Evolutionary conservation across 2,113 vertebrate genomes (phyloP), one percentile per base, ranked within the genome.

Genomic region (Istiophorus platypterus): DNA sequence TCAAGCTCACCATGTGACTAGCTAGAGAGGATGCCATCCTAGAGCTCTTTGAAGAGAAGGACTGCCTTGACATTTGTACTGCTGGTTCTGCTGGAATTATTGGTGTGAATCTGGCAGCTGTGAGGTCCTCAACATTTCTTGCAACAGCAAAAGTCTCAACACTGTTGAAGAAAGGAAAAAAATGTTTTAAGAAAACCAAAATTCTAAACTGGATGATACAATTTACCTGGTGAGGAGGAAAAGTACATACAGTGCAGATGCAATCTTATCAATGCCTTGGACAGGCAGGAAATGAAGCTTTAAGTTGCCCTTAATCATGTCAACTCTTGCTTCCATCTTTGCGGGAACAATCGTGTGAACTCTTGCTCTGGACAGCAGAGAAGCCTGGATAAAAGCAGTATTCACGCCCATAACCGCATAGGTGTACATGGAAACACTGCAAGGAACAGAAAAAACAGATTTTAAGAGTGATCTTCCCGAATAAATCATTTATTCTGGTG

Each of bases 331-430:
- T 18, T 91, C 88, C 20, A 97, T 72, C 80, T 95, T 95, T 52
- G 91, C 24, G 42, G 97, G 96, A 5, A 90, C 0, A 76, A 58
- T 76, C 77, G 87, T 47, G 45, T 93, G 73, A 31, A 94, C 69
- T 80, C 91, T 95, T 83, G 87, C 91, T 85, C 86, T 95, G 70
- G 94, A 86, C 87, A 96, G 80, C 82, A 97, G 63, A 51, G 84
- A 81, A 29, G 96, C 94, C 81, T 97, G 96, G 72, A 97, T 88
- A 2, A 95, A 82, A 37, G 89, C 94, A 7, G 95, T 97, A 73
- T 96, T 97, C 72, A 97, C 85, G 54, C 96, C 96, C 94, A 97
- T 95, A 4, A 93, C 94, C 51, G 89, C 93, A 0, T 95, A 94
- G 3, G 91, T 93, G 34, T 97, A 85, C 42, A 95, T 0, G 1